phyloP scores from a whole-genome alignment of 1,140 invertebrate genomes.

The Drosophila sp. region DNA sequence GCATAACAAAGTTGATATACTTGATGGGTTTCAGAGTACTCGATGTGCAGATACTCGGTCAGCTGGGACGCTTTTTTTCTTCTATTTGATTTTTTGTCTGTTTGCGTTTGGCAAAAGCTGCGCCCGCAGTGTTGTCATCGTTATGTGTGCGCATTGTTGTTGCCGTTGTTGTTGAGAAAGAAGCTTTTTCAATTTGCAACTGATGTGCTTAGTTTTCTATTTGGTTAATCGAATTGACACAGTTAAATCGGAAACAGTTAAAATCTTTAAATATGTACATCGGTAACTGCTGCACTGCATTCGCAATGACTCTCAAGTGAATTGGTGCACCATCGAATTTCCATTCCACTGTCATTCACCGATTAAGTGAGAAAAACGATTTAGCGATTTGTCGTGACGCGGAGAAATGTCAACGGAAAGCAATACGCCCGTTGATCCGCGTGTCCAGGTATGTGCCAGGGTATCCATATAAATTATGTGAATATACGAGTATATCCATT shows the following conservation, averaged over 20 bases:
- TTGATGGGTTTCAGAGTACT: background rate
- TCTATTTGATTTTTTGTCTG: constrained; percentile 7
- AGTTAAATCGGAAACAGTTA: constrained; percentile 23
- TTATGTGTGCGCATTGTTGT: constrained; percentile 57
- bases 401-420: constrained; percentile 79
- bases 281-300: constrained; percentile 16
- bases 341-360: constrained; percentile 19
- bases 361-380: constrained; percentile 1
- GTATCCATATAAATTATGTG: background rate
- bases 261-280: background rate
- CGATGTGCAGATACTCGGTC: constrained; percentile 22
- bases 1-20: background rate
- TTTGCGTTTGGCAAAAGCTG: constrained; percentile 49
- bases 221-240: constrained; percentile 46
- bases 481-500: background rate
- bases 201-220: constrained; percentile 51
- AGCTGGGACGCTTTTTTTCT: constrained; percentile 46
- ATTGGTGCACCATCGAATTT: constrained; percentile 1
- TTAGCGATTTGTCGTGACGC: constrained; percentile 6
- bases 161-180: constrained; percentile 40
- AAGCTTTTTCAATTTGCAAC: constrained; percentile 54
- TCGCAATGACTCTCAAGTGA: constrained; percentile 28
- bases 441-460: constrained; percentile 82
- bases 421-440: constrained; percentile 85
- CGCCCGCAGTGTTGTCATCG: constrained; percentile 58